Evolutionary conservation across 2,888 invertebrate genomes (phyloP), one percentile per base, ranked within the genome.

Genomic region (Eugnorisma glareosa): DNA sequence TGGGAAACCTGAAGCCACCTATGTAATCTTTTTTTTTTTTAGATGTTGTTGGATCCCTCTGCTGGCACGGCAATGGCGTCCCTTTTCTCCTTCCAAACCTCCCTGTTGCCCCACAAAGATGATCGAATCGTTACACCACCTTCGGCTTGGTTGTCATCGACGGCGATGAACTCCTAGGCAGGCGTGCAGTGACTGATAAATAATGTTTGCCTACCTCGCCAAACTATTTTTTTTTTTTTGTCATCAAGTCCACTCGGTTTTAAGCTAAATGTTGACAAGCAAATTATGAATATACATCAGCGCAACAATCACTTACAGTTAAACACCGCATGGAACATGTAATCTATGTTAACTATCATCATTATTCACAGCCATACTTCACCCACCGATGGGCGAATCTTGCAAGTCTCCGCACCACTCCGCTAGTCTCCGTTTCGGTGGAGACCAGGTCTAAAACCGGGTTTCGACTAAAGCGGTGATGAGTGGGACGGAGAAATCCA

Each of bases 1-100:
- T 11, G 95, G 95, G 7, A 90, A 80, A 74, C 92, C 93, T 61
- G 78, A 85, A 18, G 91, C 91, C 37, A 78, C 83, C 66, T 83
- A 89, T 83, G 94, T 94, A 92, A 77, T 18, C 7, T 0, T n/a
- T 8, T 64, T 64, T 40, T 37, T n/a, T n/a, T 8, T n/a, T 18
- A 15, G 18, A 1, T 8, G 31, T 18, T 64, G 28, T 18, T 2
- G n/a, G 15, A 3, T 37, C 40, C 63, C 7, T 40, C 37, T 64
- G 15, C 31, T 59, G 10, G 4, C 21, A 31, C 10, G 21, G 59
- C 13, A 21, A 59, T 8, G 57, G 18, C 18, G 3, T 18, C 18
- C 28, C 18, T 8, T 59, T 59, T 31, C 18, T 31, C 59, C 31
- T 31, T 31, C 18, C 59, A 59, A 59, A 31, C 8, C 18, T 59